Conservation (phyloP, 2,888 invertebrate species). For the Hydrotaea cyrtoneurina region DNA sequence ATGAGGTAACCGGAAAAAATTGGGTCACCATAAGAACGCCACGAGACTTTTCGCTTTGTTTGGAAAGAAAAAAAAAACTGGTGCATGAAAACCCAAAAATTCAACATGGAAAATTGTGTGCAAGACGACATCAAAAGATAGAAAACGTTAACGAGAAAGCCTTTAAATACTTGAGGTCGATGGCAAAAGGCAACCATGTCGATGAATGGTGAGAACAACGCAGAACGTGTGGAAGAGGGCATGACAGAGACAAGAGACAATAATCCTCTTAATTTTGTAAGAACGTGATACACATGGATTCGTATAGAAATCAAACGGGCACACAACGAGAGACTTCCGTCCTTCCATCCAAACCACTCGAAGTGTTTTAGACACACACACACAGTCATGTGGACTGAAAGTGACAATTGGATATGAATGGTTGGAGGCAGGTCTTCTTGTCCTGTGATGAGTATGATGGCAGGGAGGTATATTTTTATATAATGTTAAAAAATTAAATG, state of each 20-base stretch:
- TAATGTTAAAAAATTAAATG: too few species aligned
- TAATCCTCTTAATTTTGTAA: slow-evolving; percentile 63
- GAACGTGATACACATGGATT: slow-evolving; percentile 28
- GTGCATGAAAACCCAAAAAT: slow-evolving; percentile 5
- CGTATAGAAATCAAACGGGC: neutral
- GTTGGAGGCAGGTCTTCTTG: too few species aligned
- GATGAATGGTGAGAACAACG: too few species aligned
- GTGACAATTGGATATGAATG: too few species aligned
- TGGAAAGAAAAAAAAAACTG: too few species aligned
- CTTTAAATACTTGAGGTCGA: slow-evolving; percentile 15
- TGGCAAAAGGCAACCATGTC: neutral
- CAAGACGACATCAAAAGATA: slow-evolving; percentile 9
- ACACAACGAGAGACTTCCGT: too few species aligned
- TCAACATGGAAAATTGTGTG: neutral
- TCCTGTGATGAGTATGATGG: too few species aligned
- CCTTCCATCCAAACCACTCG: too few species aligned
- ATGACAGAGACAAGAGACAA: slow-evolving; percentile 5
- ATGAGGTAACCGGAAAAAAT: slow-evolving; percentile 16
- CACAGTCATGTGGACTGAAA: too few species aligned
- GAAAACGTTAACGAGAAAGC: neutral
- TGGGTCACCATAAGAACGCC: slow-evolving; percentile 55
- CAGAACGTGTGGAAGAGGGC: neutral
- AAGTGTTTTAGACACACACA: too few species aligned
- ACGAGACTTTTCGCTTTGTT: slow-evolving; percentile 37
- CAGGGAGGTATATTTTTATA: too few species aligned